Evolutionary conservation across 1,140 invertebrate species (phyloP).

Genomic region (Caenorhabditis inopinata): DNA sequence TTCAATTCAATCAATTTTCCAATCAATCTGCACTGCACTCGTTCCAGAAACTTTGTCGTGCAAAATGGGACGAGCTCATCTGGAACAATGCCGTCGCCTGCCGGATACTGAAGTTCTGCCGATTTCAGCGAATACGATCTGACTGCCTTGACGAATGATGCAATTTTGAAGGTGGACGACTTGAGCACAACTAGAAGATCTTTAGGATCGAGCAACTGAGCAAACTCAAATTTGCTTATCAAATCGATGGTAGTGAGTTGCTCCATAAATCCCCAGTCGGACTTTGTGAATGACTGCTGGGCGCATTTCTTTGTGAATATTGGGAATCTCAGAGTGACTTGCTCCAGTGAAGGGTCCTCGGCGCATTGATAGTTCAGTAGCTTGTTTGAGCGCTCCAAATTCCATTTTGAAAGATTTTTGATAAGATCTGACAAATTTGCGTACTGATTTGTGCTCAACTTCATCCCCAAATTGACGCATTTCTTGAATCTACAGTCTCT

Average conservation of each 20-base stretch:
- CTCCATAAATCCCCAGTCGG: constrained; percentile 20
- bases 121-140: constrained; percentile 4
- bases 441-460: constrained; percentile 2
- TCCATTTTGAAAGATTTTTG: not conserved
- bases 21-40: not conserved
- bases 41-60: not conserved
- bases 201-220: not conserved
- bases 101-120: not conserved
- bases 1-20: not conserved
- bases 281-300: not conserved
- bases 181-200: not conserved
- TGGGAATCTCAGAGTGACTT: not conserved
- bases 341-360: not conserved
- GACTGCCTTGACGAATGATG: not conserved
- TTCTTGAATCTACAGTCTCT: not conserved
- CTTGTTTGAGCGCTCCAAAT: not conserved
- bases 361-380: not conserved
- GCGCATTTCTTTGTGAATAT: not conserved
- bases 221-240: constrained; percentile 9
- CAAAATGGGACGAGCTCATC: not conserved
- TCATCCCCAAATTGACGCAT: not conserved
- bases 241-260: not conserved
- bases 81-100: not conserved
- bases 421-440: not conserved
- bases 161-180: not conserved